Conservation (phyloP, 2,113 vertebrate species). For the Leptocoma aspasia region DNA sequence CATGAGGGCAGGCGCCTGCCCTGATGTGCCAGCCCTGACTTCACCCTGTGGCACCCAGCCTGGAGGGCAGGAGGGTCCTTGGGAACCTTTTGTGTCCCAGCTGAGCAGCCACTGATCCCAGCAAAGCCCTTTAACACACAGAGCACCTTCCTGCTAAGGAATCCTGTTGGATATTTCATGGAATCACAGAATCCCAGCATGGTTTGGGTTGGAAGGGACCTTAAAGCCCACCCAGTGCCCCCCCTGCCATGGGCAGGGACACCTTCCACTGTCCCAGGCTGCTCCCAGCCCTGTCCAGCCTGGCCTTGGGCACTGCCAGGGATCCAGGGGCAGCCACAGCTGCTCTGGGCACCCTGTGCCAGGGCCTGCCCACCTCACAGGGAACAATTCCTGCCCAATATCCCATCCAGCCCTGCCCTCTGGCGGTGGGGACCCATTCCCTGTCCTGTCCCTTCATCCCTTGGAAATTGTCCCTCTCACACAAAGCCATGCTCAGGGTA, state of each 20-base stretch:
- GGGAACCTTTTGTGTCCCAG: neutral
- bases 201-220: no score
- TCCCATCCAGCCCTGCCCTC: neutral
- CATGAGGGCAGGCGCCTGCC: neutral
- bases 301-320: neutral
- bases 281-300: neutral
- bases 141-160: neutral
- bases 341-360: neutral
- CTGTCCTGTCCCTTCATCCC: neutral
- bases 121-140: neutral
- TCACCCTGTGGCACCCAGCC: neutral
- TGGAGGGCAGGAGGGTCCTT: neutral
- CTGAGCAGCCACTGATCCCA: neutral
- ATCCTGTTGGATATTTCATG: neutral
- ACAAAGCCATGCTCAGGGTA: neutral
- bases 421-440: neutral
- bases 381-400: neutral
- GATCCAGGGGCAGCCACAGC: neutral
- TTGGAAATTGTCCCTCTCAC: no score
- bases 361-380: neutral
- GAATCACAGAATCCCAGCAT: neutral
- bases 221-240: fast-evolving
- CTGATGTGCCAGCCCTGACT: neutral
- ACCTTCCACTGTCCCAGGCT: neutral
- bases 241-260: neutral